Percentiles rank a stretch among this genome's conserved stretches.
Conservation (phyloP, 2,888 invertebrate genomes). For the Monoplex corrugatus region DNA sequence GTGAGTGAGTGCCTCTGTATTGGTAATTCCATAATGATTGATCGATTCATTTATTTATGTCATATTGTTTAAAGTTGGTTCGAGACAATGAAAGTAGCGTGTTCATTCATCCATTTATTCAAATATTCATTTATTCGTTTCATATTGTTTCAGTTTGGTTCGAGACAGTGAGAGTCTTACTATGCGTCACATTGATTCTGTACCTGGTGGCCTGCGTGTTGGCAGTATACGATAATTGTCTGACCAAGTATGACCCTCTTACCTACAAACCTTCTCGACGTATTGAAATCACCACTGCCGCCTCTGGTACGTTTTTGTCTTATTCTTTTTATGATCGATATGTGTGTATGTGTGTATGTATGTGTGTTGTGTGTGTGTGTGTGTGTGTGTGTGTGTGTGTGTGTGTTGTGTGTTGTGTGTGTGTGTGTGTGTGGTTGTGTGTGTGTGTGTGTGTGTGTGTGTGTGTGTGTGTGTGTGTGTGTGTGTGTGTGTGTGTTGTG, state of each 20-base stretch:
- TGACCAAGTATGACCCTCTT: slow-evolving; percentile 35
- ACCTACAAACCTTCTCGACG: slow-evolving; percentile 30
- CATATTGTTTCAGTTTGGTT: slow-evolving; percentile 41
- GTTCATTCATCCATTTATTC: too few relatives aligned
- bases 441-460: not conserved
- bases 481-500: not conserved
- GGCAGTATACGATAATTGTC: slow-evolving; percentile 39
- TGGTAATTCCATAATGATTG: too few relatives aligned
- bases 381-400: too few relatives aligned
- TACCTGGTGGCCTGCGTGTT: slow-evolving; percentile 38
- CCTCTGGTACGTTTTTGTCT: not conserved
- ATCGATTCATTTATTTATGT: too few relatives aligned
- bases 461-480: not conserved
- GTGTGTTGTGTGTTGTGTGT: too few relatives aligned
- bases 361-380: not conserved
- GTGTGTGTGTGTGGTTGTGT: not conserved
- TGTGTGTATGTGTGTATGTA: not conserved
- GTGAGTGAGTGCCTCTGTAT: not conserved
- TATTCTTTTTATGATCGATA: not conserved
- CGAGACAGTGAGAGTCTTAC: slow-evolving; percentile 30
- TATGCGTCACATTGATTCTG: slow-evolving; percentile 30
- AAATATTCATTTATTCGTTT: too few relatives aligned
- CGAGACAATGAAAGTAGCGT: too few relatives aligned
- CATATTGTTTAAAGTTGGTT: too few relatives aligned
- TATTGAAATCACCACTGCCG: slow-evolving; percentile 28